A percentile compares a stretch with the other conserved stretches of the same genome.
Conservation (phyloP, 1,140 invertebrate species). For the Brachionus asplanchnoidis region DNA sequence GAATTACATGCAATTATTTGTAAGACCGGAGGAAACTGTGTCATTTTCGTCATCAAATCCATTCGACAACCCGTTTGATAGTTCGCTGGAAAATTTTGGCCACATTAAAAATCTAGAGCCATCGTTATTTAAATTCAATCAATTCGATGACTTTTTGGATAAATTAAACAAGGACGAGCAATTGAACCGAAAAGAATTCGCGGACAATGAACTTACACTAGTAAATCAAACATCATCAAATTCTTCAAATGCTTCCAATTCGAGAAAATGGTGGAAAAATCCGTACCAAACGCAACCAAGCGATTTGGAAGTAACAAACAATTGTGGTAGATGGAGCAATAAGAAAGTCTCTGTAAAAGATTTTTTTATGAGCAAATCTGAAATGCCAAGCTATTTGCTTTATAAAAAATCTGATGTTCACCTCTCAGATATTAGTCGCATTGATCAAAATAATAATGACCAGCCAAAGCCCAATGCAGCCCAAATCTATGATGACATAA, state of each 20-base stretch:
- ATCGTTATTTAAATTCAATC: not conserved
- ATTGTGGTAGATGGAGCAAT: not conserved
- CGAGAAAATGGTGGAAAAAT: slow-evolving; percentile 23
- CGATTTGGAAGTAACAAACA: not conserved
- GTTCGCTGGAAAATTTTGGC: not conserved
- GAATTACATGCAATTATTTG: too few relatives aligned
- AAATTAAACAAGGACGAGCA: slow-evolving; percentile 3
- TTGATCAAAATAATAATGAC: not conserved
- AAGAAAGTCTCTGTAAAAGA: not conserved
- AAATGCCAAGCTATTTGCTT: not conserved
- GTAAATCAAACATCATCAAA: not conserved
- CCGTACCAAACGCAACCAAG: not conserved
- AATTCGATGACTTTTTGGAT: not conserved
- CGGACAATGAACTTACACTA: slow-evolving; percentile 4
- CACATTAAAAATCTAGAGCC: not conserved
- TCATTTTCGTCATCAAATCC: not conserved
- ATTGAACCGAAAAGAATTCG: slow-evolving; percentile 15
- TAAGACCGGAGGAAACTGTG: not conserved
- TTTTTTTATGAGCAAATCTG: not conserved
- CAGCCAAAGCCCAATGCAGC: not conserved
- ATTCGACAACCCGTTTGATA: not conserved
- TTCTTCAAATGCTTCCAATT: not conserved
- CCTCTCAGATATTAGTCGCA: not conserved
- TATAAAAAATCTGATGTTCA: not conserved
- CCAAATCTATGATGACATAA: slow-evolving; percentile 7